Evolutionary conservation across 2,113 vertebrate genomes (phyloP).

Genomic region (Epinephelus moara): DNA sequence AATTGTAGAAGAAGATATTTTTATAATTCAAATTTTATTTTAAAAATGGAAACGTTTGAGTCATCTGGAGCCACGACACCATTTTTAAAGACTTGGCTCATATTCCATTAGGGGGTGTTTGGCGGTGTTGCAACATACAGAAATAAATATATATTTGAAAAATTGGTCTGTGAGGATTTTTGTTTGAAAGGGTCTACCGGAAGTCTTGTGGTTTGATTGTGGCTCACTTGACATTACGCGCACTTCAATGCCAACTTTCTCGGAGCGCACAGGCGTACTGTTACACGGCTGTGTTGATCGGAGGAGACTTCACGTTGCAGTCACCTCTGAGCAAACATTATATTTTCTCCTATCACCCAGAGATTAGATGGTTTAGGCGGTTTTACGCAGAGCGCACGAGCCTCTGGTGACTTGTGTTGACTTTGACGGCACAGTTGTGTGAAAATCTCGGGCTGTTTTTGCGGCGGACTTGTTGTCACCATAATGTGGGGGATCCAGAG

Average conservation of each 20-base stretch:
- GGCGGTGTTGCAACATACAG: neutral
- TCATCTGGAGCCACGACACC: neutral
- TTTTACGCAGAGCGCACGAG: constrained; percentile 46
- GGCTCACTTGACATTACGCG: constrained; percentile 49
- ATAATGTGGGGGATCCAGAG: constrained; percentile 86
- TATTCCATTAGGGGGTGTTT: neutral
- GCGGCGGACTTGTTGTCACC: constrained; percentile 4
- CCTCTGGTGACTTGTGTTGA: constrained; percentile 29
- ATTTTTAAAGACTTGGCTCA: neutral
- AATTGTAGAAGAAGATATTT: too few species aligned
- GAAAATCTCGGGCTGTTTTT: neutral
- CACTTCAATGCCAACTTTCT: constrained; percentile 75
- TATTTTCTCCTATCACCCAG: neutral
- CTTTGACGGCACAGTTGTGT: constrained; percentile 10
- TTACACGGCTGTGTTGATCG: constrained; percentile 45
- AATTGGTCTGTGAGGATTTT: neutral
- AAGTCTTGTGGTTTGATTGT: neutral
- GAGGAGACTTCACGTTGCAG: constrained; percentile 50
- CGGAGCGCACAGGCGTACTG: constrained; percentile 73
- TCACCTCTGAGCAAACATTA: constrained; percentile 19
- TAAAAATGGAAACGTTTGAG: too few species aligned
- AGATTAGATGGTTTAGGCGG: neutral
- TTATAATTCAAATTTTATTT: too few species aligned
- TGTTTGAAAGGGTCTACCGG: constrained; percentile 30
- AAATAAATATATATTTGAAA: too few species aligned